Percentiles rank a stretch among this genome's conserved stretches.
These are phyloP conservation scores for Acridotheres tristis DNA, from an alignment of 2,797 vertebrate species.

Conservation along the genomic window DNA sequence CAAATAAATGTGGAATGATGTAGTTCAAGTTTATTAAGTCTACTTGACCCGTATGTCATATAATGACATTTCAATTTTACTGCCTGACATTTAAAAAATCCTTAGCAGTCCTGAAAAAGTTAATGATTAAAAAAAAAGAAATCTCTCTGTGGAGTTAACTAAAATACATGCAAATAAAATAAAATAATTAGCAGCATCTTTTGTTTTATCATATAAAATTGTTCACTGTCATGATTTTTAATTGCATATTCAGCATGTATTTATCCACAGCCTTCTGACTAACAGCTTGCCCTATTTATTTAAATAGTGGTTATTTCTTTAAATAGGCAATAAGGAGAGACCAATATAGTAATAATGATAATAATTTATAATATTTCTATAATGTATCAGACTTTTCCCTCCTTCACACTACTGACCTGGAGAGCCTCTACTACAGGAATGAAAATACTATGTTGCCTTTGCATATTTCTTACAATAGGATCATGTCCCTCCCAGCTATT, in stretches of 20 bases:
- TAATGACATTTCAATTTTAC: conserved; percentile 76
- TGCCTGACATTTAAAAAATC: conserved; percentile 76
- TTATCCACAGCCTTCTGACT: conserved; percentile 38
- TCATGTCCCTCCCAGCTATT: conserved; percentile 63
- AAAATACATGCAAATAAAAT: conserved; percentile 8
- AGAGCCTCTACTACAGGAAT: background rate
- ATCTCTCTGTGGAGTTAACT: conserved; percentile 22
- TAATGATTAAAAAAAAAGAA: conserved; percentile 44
- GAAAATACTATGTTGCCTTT: conserved; percentile 37
- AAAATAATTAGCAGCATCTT: background rate
- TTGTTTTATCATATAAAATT: conserved; percentile 36
- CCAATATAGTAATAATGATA: conserved; percentile 10
- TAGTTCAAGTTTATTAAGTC: conserved; percentile 66
- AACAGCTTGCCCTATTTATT: conserved; percentile 11
- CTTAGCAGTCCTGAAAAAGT: conserved; percentile 53
- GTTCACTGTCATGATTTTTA: conserved; percentile 1
- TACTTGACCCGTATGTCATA: conserved; percentile 68
- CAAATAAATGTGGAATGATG: conserved; percentile 47
- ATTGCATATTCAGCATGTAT: conserved; percentile 41
- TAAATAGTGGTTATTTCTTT: background rate
- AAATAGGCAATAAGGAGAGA: conserved; percentile 22
- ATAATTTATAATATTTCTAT: conserved; percentile 14
- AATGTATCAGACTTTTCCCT: background rate
- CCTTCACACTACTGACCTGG: background rate
- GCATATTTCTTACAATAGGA: conserved; percentile 64